phyloP scores from a whole-genome alignment of 64 coral and sea anemone species.

The Pachyseris speciosa region DNA sequence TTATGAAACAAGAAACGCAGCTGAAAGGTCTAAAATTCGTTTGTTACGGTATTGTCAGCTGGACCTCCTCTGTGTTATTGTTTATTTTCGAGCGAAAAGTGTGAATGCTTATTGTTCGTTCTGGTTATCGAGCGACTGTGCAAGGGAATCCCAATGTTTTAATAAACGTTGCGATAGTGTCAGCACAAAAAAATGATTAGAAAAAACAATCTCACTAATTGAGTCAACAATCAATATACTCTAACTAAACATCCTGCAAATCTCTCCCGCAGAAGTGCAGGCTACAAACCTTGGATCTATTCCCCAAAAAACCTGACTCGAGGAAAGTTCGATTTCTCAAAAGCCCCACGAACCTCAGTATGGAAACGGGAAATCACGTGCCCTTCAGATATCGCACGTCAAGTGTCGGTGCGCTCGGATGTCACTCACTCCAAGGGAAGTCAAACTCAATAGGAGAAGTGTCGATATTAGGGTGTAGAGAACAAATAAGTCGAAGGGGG shows the following conservation, averaged over 20 bases:
- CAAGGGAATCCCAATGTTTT: background rate
- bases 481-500: constrained; percentile 40
- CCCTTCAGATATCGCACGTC: background rate
- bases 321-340: background rate
- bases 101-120: constrained; percentile 11
- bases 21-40: background rate
- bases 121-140: constrained; percentile 5
- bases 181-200: constrained; percentile 43
- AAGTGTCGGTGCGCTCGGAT: background rate
- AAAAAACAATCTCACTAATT: constrained; percentile 48
- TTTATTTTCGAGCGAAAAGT: constrained; percentile 3
- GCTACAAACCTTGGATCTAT: background rate
- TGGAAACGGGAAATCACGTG: background rate
- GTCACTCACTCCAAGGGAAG: constrained; percentile 18
- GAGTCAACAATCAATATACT: constrained; percentile 45
- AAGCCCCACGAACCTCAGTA: background rate
- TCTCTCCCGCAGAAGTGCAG: background rate
- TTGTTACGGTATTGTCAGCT: background rate
- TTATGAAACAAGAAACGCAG: constrained; percentile 29
- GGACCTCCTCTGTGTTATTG: constrained; percentile 30
- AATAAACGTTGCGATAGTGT: constrained; percentile 17
- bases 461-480: constrained; percentile 41
- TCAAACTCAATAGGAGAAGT: background rate
- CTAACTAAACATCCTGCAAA: constrained; percentile 43
- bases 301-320: background rate